Evolutionary conservation across 2,797 vertebrate genomes (phyloP).

Genomic region (Typhlichthys eigenmanni): DNA sequence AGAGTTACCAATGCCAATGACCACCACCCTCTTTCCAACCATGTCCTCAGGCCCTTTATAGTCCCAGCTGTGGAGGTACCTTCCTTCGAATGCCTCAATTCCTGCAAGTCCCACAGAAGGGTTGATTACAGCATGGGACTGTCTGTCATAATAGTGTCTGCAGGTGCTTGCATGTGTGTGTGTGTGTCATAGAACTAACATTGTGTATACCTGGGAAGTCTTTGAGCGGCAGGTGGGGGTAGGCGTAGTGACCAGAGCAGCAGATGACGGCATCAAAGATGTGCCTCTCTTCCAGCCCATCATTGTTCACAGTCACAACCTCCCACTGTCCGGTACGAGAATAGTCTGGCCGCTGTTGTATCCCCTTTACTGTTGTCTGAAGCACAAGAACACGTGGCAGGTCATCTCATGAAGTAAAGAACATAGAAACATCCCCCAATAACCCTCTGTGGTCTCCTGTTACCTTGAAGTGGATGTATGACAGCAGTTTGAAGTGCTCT

Average conservation of each 20-base stretch:
- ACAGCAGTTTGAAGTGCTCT: slow-evolving; percentile 76
- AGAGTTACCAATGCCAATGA: slow-evolving; percentile 80
- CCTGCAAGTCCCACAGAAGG: slow-evolving; percentile 52
- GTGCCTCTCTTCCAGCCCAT: slow-evolving; percentile 72
- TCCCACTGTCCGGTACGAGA: slow-evolving; percentile 82
- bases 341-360: slow-evolving; percentile 77
- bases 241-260: slow-evolving; percentile 85
- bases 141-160: not conserved
- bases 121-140: no score
- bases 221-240: slow-evolving; percentile 82
- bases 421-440: no score
- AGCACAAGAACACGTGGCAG: slow-evolving; percentile 7
- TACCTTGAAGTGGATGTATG: slow-evolving; percentile 82
- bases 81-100: slow-evolving; percentile 75
- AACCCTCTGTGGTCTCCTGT: not conserved
- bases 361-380: slow-evolving; percentile 80
- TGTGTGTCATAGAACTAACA: not conserved
- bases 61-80: slow-evolving; percentile 78
- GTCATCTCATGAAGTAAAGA: no score
- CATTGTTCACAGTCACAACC: slow-evolving; percentile 73
- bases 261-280: slow-evolving; percentile 88
- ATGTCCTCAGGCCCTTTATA: slow-evolving; percentile 77
- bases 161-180: not conserved
- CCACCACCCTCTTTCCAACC: slow-evolving; percentile 72
- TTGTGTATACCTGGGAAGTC: slow-evolving; percentile 83